A percentile compares a stretch with the other conserved stretches of the same genome.
phyloP scores from a whole-genome alignment of 2,888 invertebrate genomes.

The Pristionchus mayeri region DNA sequence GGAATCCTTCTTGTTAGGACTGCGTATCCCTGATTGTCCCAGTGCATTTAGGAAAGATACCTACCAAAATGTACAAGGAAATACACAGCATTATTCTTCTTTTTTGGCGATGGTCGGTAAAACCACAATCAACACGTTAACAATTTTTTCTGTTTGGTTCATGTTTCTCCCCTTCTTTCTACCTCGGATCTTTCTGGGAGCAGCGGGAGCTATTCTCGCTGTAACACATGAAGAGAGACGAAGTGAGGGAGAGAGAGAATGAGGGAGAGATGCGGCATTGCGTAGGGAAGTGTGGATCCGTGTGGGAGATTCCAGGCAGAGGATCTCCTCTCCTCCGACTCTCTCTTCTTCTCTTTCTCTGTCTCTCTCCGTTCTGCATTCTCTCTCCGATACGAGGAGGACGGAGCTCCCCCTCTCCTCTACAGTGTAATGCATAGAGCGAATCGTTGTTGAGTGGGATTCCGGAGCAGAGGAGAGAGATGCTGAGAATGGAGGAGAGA shows the following conservation, averaged over 20 bases:
- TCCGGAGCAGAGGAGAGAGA: not conserved
- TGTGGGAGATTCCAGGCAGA: constrained; percentile 25
- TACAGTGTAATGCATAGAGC: constrained; percentile 32
- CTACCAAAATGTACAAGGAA: too few species aligned
- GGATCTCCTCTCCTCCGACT: not conserved
- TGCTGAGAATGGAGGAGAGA: not conserved
- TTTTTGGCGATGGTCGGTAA: too few species aligned
- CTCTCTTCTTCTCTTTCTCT: not conserved
- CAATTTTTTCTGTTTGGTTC: constrained; percentile 14
- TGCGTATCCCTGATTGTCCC: too few species aligned
- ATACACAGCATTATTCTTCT: too few species aligned
- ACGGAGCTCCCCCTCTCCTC: not conserved
- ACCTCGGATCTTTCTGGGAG: constrained; percentile 16
- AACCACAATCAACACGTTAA: not conserved
- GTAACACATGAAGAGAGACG: constrained; percentile 30
- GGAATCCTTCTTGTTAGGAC: too few species aligned
- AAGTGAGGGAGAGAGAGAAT: constrained; percentile 17
- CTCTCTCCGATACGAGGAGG: not conserved
- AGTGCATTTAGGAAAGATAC: too few species aligned
- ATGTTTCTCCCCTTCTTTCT: constrained; percentile 8
- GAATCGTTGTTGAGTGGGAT: constrained; percentile 13
- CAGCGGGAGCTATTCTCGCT: constrained; percentile 32
- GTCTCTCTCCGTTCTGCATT: too few species aligned
- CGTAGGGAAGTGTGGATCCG: not conserved
- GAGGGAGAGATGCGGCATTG: not conserved